Conservation (phyloP, 2,113 vertebrate species). For the Reinhardtius hippoglossoides region DNA sequence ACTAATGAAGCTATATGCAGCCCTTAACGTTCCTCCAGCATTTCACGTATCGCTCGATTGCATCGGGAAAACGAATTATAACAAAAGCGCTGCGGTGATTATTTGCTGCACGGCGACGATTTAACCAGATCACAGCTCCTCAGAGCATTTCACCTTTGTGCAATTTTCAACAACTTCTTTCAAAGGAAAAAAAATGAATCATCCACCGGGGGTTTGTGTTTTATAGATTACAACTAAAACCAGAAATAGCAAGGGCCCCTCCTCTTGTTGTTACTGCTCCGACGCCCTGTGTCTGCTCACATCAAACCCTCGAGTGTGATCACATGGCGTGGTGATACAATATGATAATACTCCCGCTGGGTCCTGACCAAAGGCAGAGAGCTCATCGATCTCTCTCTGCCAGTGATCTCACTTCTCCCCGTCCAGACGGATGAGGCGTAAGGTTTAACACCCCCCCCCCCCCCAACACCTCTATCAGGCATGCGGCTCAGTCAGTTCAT, state of each 20-base stretch:
- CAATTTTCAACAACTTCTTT: slow-evolving; percentile 1
- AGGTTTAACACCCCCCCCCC: slow-evolving; percentile 36
- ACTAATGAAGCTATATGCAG: not conserved
- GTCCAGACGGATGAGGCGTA: slow-evolving; percentile 45
- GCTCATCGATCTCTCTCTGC: slow-evolving; percentile 56
- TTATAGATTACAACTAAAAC: slow-evolving; percentile 31
- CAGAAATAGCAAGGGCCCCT: slow-evolving; percentile 9
- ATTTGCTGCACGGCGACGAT: slow-evolving; percentile 2
- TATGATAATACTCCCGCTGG: slow-evolving; percentile 42
- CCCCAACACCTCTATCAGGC: slow-evolving; percentile 50
- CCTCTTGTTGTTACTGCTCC: slow-evolving; percentile 27
- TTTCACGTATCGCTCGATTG: slow-evolving; percentile 1
- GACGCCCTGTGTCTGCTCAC: slow-evolving; percentile 26
- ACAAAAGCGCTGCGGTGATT: not conserved
- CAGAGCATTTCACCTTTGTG: slow-evolving; percentile 18
- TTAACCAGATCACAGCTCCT: slow-evolving; percentile 10
- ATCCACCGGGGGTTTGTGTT: not conserved
- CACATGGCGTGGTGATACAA: too few relatives aligned
- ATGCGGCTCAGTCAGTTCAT: slow-evolving; percentile 55
- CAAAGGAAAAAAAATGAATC: not conserved
- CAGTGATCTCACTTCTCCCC: slow-evolving; percentile 52
- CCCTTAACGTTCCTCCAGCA: slow-evolving; percentile 16
- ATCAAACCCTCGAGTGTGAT: too few relatives aligned
- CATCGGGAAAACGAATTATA: not conserved
- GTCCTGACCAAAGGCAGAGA: slow-evolving; percentile 34